Evolutionary conservation across 1,140 invertebrate genomes (phyloP).

Genomic region (Brachionus rubens): DNA sequence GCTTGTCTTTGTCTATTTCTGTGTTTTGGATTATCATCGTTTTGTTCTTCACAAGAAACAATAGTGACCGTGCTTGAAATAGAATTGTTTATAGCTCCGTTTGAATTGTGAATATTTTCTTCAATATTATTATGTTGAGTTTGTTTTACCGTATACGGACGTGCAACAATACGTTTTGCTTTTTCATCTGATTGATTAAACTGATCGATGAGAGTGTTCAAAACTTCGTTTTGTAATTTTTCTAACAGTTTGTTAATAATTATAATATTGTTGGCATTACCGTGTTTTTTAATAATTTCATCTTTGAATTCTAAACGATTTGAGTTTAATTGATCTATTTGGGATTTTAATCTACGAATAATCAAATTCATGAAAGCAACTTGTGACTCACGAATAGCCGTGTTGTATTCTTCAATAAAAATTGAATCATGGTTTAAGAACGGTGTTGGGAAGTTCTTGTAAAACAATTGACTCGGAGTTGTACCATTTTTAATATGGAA

Average conservation of each 20-base stretch:
- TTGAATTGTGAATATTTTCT: too few relatives aligned
- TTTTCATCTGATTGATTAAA: background rate
- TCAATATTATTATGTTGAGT: too few relatives aligned
- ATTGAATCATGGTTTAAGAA: background rate
- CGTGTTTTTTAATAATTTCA: background rate
- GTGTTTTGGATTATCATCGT: too few relatives aligned
- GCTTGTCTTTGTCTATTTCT: too few relatives aligned
- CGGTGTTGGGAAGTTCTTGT: background rate
- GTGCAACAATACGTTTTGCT: background rate
- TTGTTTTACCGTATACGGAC: background rate
- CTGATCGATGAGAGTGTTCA: background rate
- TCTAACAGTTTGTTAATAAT: background rate
- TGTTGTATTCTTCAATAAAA: constrained; percentile 23
- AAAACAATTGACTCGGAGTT: constrained; percentile 4
- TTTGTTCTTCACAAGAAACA: too few relatives aligned
- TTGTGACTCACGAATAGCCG: background rate
- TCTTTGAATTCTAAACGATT: background rate
- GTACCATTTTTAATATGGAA: background rate
- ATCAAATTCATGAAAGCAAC: background rate
- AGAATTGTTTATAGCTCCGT: too few relatives aligned
- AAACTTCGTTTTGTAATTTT: background rate
- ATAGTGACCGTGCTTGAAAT: too few relatives aligned
- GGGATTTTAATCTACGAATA: background rate
- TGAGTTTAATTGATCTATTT: background rate
- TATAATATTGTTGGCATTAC: background rate